A percentile compares a stretch with the other conserved stretches of the same genome.
Evolutionary conservation across 2,888 invertebrate genomes (phyloP).

Genomic region (Dorcus hopei): DNA sequence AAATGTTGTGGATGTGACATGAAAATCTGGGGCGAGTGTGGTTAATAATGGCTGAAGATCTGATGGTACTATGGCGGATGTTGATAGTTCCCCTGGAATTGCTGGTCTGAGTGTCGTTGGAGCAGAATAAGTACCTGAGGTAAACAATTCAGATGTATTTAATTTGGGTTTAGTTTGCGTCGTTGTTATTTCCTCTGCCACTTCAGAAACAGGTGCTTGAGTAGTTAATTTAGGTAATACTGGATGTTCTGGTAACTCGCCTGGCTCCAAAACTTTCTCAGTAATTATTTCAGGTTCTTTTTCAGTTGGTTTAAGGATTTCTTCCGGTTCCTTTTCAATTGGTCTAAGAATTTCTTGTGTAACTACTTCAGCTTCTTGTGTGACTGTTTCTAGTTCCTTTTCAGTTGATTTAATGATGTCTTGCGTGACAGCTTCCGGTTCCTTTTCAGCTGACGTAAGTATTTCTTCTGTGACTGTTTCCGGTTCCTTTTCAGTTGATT

Average conservation of each 20-base stretch:
- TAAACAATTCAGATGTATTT: constrained; percentile 9
- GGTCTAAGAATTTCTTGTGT: neutral
- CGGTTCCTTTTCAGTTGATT: neutral
- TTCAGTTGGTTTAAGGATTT: constrained; percentile 5
- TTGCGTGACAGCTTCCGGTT: constrained; percentile 5
- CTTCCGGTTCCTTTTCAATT: constrained; percentile 1
- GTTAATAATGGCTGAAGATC: constrained; percentile 18
- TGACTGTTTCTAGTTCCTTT: neutral
- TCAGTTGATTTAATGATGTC: neutral
- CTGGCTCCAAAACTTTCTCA: neutral
- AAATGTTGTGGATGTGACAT: constrained; percentile 15
- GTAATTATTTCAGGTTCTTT: constrained; percentile 18
- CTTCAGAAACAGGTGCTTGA: too few species aligned
- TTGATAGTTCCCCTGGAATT: constrained; percentile 38
- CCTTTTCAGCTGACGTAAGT: constrained; percentile 11
- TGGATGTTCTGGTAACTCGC: neutral
- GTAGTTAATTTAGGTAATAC: neutral
- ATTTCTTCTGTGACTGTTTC: constrained; percentile 6
- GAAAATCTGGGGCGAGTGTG: constrained; percentile 17
- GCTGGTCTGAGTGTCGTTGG: constrained; percentile 15
- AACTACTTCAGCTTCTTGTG: neutral
- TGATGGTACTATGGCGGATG: constrained; percentile 29
- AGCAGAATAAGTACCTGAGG: constrained; percentile 12
- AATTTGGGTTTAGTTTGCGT: neutral
- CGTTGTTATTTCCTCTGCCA: neutral